Evolutionary conservation across 2,888 invertebrate genomes (phyloP), one percentile per base, ranked within the genome.

Genomic region (Embidobia sp.): DNA sequence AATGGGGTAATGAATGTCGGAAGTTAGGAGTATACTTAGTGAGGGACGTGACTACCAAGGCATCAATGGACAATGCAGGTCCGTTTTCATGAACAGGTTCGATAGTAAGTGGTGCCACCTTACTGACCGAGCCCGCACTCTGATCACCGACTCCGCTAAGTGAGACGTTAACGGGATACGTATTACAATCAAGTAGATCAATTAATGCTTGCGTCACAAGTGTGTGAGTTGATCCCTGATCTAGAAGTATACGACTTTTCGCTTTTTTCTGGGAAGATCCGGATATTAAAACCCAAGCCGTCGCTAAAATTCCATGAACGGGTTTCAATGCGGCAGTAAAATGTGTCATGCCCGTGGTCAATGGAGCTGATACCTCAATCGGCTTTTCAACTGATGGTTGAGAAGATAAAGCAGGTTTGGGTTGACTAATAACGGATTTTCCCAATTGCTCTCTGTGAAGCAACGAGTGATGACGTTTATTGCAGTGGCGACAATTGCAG

Each of bases 191-290:
- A 0, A 57, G 3, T 0, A 18, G 11, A 4, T 18, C n/a, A 1
- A 10, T 11, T 2, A 48, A 2, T 3, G 22, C 6, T 0, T 1
- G 3, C 1, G 37, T 35, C 0, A 40, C 10, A 0, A 63, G 13
- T 1, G 63, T 19, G 16, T 51, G 18, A 0, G 63, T 63, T 0
- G 63, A 63, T 0, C 63, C 63, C 16, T 49, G 63, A 22, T 63
- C 63, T 5, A 63, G 13, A 10, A 63, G 31, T 0, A 31, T 40
- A 0, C 63, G 29, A 0, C 49, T 29, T 8, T 27, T 19, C 0
- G n/a, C 11, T 3, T 4, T 6, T 2, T 18, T 16, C 1, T 13
- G 5, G 0, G 37, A 16, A 0, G 48, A 2, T 0, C 40, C n/a
- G 0, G 31, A 11, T 3, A 63, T 31, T 0, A 4, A 1, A 0